These are phyloP conservation scores for Drosophila emarginata DNA, from an alignment of 2,888 invertebrate species.

Conservation along the genomic window DNA sequence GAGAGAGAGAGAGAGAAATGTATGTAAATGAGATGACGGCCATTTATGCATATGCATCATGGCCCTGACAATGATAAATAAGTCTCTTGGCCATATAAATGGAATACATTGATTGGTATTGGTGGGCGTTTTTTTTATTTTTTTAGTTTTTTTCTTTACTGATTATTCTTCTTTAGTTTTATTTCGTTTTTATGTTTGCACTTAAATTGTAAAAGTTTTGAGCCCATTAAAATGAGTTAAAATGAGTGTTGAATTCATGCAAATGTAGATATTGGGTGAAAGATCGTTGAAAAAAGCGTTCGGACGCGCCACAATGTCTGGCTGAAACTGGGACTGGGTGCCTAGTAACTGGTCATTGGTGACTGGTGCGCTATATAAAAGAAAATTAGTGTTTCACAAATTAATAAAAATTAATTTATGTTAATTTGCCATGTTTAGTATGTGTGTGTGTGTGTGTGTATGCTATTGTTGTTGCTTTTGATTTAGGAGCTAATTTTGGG, in stretches of 20 bases:
- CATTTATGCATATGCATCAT: constrained; percentile 58
- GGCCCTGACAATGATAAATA: constrained; percentile 68
- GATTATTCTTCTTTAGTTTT: background rate
- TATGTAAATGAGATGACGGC: constrained; percentile 22
- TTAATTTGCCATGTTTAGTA: constrained; percentile 53
- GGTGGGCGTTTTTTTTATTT: constrained; percentile 46
- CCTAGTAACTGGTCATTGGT: constrained; percentile 12
- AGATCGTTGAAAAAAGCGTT: constrained; percentile 62
- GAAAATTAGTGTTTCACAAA: constrained; percentile 72
- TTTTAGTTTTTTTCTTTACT: background rate
- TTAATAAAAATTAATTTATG: constrained; percentile 75
- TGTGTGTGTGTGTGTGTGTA: background rate
- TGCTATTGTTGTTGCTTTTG: constrained; percentile 12
- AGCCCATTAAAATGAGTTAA: constrained; percentile 56
- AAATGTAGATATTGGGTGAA: constrained; percentile 44
- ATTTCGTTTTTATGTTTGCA: constrained; percentile 30
- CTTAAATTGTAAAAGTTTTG: constrained; percentile 52
- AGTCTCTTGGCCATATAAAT: constrained; percentile 33
- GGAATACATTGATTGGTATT: constrained; percentile 24
- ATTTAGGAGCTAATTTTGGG: constrained; percentile 42
- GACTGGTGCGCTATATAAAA: constrained; percentile 41
- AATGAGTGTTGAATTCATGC: constrained; percentile 20
- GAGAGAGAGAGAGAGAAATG: constrained; percentile 48
- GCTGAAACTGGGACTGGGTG: constrained; percentile 34
- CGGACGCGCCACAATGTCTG: constrained; percentile 70